Conservation (phyloP, 2,113 vertebrate genomes). For the Aegotheles bennettii region DNA sequence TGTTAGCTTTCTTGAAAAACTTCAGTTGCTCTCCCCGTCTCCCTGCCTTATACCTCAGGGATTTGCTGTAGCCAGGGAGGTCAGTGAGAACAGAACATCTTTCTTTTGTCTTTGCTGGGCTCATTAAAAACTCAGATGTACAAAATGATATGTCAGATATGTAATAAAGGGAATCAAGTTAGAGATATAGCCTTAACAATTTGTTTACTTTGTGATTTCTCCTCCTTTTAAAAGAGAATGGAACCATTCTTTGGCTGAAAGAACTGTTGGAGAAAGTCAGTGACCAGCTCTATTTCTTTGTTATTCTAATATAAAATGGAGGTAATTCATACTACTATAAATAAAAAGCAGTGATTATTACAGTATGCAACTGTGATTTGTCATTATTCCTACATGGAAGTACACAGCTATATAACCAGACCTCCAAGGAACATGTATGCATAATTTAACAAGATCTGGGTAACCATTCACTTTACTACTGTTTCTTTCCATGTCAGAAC, state of each 20-base stretch:
- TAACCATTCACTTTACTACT: neutral
- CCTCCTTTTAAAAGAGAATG: neutral
- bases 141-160: neutral
- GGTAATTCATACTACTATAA: neutral
- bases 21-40: neutral
- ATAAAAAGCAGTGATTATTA: neutral
- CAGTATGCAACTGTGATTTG: neutral
- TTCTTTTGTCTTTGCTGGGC: neutral
- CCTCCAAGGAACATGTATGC: neutral
- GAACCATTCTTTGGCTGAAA: neutral
- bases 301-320: neutral
- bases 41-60: neutral
- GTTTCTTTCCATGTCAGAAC: neutral
- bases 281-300: neutral
- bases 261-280: neutral
- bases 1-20: neutral
- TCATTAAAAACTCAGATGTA: neutral
- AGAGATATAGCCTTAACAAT: rapidly evolving
- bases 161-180: neutral
- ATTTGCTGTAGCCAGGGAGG: neutral
- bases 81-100: neutral
- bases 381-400: neutral
- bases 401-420: neutral
- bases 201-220: neutral
- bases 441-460: neutral